Evolutionary conservation across 2,888 invertebrate genomes (phyloP).

Genomic region (Crocallis elinguaria): DNA sequence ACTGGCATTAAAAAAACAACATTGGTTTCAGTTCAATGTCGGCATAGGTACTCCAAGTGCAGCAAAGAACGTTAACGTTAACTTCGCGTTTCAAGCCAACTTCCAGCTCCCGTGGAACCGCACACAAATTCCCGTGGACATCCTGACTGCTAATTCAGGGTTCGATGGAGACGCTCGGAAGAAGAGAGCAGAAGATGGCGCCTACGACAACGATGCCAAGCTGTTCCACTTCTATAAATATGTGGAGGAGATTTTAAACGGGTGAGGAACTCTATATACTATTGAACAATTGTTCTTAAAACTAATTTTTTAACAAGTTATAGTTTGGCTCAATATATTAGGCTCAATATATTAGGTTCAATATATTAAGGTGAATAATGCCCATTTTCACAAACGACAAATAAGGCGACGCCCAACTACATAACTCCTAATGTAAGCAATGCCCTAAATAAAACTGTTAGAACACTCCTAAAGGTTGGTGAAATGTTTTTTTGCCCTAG

Average conservation of each 20-base stretch:
- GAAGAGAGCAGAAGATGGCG: conserved; percentile 48
- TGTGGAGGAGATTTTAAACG: conserved; percentile 61
- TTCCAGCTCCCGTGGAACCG: conserved; percentile 78
- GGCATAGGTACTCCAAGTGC: conserved; percentile 72
- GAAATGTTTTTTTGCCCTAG: too few species aligned
- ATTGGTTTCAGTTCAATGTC: conserved; percentile 68
- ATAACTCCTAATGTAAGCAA: too few species aligned
- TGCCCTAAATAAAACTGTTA: too few species aligned
- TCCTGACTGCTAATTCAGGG: conserved; percentile 65
- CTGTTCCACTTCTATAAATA: conserved; percentile 74
- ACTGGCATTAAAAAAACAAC: neutral
- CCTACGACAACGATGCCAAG: conserved; percentile 64
- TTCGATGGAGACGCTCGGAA: conserved; percentile 59
- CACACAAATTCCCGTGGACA: conserved; percentile 70
- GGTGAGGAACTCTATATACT: too few species aligned
- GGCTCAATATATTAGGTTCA: too few species aligned
- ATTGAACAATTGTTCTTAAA: too few species aligned
- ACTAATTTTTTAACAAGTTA: too few species aligned
- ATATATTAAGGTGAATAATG: too few species aligned
- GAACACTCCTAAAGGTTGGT: too few species aligned
- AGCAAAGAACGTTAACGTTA: conserved; percentile 62
- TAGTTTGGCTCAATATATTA: too few species aligned
- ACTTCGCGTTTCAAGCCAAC: conserved; percentile 78
- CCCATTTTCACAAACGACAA: too few species aligned
- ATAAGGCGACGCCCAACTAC: too few species aligned